Evolutionary conservation across 1,140 invertebrate species (phyloP).

Genomic region (Nomia melanderi): DNA sequence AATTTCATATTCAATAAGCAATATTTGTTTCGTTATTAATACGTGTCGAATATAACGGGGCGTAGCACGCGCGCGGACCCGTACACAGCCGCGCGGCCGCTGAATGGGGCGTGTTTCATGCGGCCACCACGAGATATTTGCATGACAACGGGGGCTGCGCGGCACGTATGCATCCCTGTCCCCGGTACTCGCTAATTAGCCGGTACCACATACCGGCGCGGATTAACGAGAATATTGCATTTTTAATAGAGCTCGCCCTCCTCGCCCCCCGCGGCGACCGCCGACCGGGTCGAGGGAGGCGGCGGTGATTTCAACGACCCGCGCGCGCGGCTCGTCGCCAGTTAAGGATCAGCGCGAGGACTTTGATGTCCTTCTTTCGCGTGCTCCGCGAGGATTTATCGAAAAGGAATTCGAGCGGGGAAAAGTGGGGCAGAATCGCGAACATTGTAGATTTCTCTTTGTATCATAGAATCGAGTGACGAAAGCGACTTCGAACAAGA

Average conservation of each 20-base stretch:
- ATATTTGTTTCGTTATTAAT: slow-evolving; percentile 48
- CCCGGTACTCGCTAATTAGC: slow-evolving; percentile 76
- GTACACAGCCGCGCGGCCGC: not conserved
- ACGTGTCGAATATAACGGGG: slow-evolving; percentile 24
- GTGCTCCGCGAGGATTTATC: slow-evolving; percentile 49
- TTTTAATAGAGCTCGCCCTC: slow-evolving; percentile 74
- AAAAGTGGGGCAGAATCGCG: too few species aligned
- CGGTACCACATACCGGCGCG: slow-evolving; percentile 72
- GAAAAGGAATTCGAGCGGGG: too few species aligned
- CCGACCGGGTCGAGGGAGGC: not conserved
- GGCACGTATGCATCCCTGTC: slow-evolving; percentile 58
- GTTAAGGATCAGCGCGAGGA: slow-evolving; percentile 49
- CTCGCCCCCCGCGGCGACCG: slow-evolving; percentile 40
- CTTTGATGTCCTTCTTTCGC: slow-evolving; percentile 67
- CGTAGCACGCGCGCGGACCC: not conserved
- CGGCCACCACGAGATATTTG: slow-evolving; percentile 70
- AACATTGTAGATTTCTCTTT: too few species aligned
- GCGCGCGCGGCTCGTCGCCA: slow-evolving; percentile 30
- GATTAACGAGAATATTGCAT: slow-evolving; percentile 79
- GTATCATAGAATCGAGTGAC: too few species aligned
- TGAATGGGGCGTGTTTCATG: slow-evolving; percentile 39
- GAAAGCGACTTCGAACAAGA: too few species aligned
- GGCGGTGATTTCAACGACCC: slow-evolving; percentile 61
- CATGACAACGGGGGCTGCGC: slow-evolving; percentile 73
- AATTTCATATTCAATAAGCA: slow-evolving; percentile 50